A percentile compares a stretch with the other conserved stretches of the same genome.
Evolutionary conservation across 2,888 invertebrate genomes (phyloP).

Genomic region (Acanthosepion esculentum): DNA sequence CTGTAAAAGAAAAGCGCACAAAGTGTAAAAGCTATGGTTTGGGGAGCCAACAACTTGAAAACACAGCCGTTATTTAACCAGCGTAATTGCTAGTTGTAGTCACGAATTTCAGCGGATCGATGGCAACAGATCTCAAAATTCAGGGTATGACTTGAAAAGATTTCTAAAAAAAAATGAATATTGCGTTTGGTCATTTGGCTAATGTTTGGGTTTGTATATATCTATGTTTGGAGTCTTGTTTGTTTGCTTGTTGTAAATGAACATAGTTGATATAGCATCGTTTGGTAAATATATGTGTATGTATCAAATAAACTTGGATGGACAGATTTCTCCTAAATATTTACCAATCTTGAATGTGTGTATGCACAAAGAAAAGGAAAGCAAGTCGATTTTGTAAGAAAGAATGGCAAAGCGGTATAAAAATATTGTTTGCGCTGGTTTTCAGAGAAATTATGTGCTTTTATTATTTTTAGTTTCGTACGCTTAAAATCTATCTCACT

Average conservation of each 20-base stretch:
- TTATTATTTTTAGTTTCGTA: too few species aligned
- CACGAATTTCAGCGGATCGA: neutral
- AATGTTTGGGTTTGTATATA: constrained; percentile 4
- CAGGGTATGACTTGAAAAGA: neutral
- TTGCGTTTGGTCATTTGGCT: neutral
- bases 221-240: neutral
- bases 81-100: neutral
- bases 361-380: too few species aligned
- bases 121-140: constrained; percentile 33
- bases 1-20: neutral
- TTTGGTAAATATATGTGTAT: neutral
- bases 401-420: too few species aligned
- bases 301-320: neutral
- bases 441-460: too few species aligned
- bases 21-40: neutral
- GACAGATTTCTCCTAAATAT: neutral
- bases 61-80: constrained; percentile 17
- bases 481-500: too few species aligned
- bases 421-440: too few species aligned
- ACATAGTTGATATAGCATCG: neutral
- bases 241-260: neutral
- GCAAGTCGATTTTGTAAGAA: too few species aligned
- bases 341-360: neutral
- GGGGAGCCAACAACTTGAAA: constrained; percentile 33
- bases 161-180: neutral